Base-by-base conservation (phyloP, 1,140 invertebrate species). In the Magallana angulata region DNA sequence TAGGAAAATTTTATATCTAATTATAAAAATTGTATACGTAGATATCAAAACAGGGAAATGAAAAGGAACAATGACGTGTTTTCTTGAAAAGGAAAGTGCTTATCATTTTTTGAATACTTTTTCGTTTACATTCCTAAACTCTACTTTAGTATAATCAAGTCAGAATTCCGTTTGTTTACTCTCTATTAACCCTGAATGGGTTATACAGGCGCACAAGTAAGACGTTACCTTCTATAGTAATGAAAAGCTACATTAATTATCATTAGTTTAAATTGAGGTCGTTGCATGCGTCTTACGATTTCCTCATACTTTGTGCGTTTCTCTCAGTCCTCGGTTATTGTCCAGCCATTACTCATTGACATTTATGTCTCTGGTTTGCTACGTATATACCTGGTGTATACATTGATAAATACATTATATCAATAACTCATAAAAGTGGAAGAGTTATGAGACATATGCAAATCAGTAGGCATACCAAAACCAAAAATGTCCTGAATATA, bases 361-460 rank as follows among this genome's bases (percentile, higher is more conserved):
- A 9, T 76, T 76, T 36, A 76, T 76, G 68, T 76, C 24, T 30
- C 36, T 76, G 36, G 24, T 30, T 30, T 12, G 68, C 14, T 7
- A 11, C 30, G 18, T 36, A 24, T 12, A 11, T 11, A 36, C 12
- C 8, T 11, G 36, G 24, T 30, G 24, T 62, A 16, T 76, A 76
- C 68, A 76, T 36, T 30, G 18, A 76, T 76, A 76, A 76, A 30
- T 76, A 8, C 24, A 30, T 76, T 7, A 30, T 76, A 76, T 76
- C 24, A 76, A 76, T 76, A 76, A 76, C 8, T 12, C 30, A 76
- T 76, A 36, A 76, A 76, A 76, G 14, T n/a, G 60, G 24, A 48
- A 30, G 68, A 76, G 36, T 76, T 76, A 76, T 76, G 68, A 11
- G 68, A 76, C 68, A 76, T 12, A 76, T 76, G 68, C 68, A 76